Evolutionary conservation across 1,140 invertebrate genomes (phyloP), one percentile per base, ranked within the genome.

Genomic region (Oreohelix idahoensis): DNA sequence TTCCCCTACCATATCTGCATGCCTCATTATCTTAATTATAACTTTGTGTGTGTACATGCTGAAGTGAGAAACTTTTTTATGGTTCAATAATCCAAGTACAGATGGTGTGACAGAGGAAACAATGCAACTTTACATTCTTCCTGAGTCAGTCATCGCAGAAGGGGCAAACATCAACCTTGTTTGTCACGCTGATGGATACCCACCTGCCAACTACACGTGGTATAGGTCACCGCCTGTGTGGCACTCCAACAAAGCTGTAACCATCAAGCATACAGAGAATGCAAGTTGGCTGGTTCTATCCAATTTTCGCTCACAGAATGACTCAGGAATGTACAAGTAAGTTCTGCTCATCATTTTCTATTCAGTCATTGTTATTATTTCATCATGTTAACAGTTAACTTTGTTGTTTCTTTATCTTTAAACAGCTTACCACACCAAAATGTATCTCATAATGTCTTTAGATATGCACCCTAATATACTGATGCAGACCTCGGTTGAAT

Each of bases 31-130:
- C n/a, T n/a, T n/a, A n/a, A n/a, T n/a, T n/a, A n/a, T n/a, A n/a
- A n/a, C n/a, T n/a, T n/a, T n/a, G n/a, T n/a, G n/a, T n/a, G n/a
- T n/a, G n/a, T n/a, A n/a, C n/a, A n/a, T n/a, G n/a, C n/a, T n/a
- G n/a, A n/a, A n/a, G n/a, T n/a, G n/a, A n/a, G n/a, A n/a, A n/a
- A n/a, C n/a, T n/a, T n/a, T n/a, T n/a, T n/a, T n/a, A n/a, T n/a
- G n/a, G 42, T 45, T 45, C 5, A 45, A 5, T 45, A 15, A 8
- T 45, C 42, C 42, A 15, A 45, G 53, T 5, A 4, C 29, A 66
- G 63, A 66, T 66, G 63, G 63, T 5, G 63, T 66, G 63, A 32
- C 63, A 66, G 63, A 32, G 29, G 63, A 66, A n/a, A 32, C n/a
- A 29, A 66, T 66, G 63, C 63, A 66, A 23, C 1, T 66, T 8